Base-by-base conservation (phyloP, 2,888 invertebrate species). In the Tinea trinotella region DNA sequence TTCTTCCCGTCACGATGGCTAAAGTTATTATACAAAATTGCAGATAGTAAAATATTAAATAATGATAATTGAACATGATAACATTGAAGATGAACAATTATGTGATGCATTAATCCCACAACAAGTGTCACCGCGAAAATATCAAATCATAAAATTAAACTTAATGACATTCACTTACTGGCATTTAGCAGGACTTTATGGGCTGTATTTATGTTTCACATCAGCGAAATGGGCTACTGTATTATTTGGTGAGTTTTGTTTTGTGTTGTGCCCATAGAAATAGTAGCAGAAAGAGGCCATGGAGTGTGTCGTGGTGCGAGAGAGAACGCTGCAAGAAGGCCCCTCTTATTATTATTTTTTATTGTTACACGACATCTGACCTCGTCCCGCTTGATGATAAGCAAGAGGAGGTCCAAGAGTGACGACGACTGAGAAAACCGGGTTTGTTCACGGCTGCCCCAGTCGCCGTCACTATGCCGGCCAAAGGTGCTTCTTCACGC, bases 141-240 rank as follows among this genome's bases (percentile, higher is more conserved):
- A 19, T n/a, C n/a, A 55, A 52, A 46, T 55, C 9, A 35, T 44
- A 9, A 35, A 40, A n/a, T 17, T 34, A 4, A 55, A 55, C 19
- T n/a, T 55, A 13, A 1, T 55, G n/a, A 44, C 30, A 5, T 52
- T 55, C 12, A 36, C 34, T 7, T 55, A 55, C 18, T 55, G 55
- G 55, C 55, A 55, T 12, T 7, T 55, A 7, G 55, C 52, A 6
- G 55, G 18, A 13, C n/a, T 52, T 1, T 55, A 55, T 44, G 55
- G 55, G 5, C 12, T 55, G 30, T 55, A 55, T 22, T 20, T 55
- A 12, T 52, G 55, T 18, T 50, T 52, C 44, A 55, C 44, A n/a
- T 24, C 52, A 10, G 52, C 50, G 1, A 55, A 55, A 55, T 55
- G 22, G 44, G 44, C 12, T 5, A 55, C 55, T 30, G 30, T 55